Percentiles rank a stretch among this genome's conserved stretches.
phyloP scores from a whole-genome alignment of 2,797 vertebrate species.

The Smutsia gigantea region DNA sequence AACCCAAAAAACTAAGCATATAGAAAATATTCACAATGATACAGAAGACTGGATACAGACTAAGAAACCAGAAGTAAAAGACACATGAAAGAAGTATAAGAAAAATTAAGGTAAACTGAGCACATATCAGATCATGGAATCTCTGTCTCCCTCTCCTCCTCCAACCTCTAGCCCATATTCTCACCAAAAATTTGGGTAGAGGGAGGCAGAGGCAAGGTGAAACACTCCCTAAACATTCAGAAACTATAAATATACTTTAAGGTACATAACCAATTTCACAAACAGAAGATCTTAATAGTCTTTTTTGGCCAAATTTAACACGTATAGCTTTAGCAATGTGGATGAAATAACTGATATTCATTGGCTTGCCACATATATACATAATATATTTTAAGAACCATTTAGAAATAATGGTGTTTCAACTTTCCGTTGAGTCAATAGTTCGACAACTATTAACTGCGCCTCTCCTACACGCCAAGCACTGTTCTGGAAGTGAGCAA shows the following conservation, averaged over 20 bases:
- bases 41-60: not conserved
- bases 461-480: not conserved
- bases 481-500: not conserved
- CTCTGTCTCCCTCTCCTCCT: not conserved
- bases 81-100: not conserved
- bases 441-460: not conserved
- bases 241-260: not conserved
- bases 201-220: not conserved
- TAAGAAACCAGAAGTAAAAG: not conserved
- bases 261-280: not conserved
- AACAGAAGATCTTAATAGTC: not conserved
- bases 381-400: not conserved
- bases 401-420: not conserved
- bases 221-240: not conserved
- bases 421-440: not conserved
- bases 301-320: not conserved
- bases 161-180: not conserved
- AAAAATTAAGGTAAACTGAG: not conserved
- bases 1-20: not conserved
- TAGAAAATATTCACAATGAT: not conserved
- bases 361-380: not conserved
- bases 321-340: not conserved
- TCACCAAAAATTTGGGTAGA: not conserved
- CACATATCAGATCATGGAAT: too few species aligned
- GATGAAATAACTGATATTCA: not conserved